phyloP scores from a whole-genome alignment of 1,140 invertebrate genomes.

The Zaprionus camerounensis region DNA sequence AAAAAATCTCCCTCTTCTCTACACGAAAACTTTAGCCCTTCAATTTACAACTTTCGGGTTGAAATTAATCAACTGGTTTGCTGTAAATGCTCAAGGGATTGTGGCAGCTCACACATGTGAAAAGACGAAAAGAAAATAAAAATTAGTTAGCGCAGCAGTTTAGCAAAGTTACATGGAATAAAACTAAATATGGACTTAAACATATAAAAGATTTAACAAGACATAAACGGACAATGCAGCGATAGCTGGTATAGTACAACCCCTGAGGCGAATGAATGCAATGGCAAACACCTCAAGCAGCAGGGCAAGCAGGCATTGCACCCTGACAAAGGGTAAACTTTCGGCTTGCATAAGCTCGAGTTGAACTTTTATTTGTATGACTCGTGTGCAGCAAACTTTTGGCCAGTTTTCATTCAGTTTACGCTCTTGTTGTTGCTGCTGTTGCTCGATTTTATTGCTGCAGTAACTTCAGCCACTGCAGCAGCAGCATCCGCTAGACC shows the following conservation, averaged over 20 bases:
- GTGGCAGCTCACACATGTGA: constrained; percentile 3
- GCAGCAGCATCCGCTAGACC: constrained; percentile 30
- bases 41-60: background rate
- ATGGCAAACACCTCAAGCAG: constrained; percentile 68
- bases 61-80: constrained; percentile 59
- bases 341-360: constrained; percentile 60
- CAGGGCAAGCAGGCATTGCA: background rate
- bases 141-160: constrained; percentile 69
- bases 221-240: constrained; percentile 75
- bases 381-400: constrained; percentile 66
- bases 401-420: constrained; percentile 33
- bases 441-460: constrained; percentile 63
- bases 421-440: constrained; percentile 1
- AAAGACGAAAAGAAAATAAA: constrained; percentile 42
- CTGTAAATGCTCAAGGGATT: constrained; percentile 46
- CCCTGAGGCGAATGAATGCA: background rate
- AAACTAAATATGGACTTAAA: constrained; percentile 73
- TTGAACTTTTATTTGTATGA: constrained; percentile 78
- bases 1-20: background rate
- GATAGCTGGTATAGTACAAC: constrained; percentile 36
- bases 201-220: constrained; percentile 81
- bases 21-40: background rate
- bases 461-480: constrained; percentile 32
- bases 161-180: constrained; percentile 59
- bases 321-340: constrained; percentile 54